A percentile compares a stretch with the other conserved stretches of the same genome.
Evolutionary conservation across 92 coral and sea anemone species (phyloP).

Genomic region (Phenganax stokvisi): DNA sequence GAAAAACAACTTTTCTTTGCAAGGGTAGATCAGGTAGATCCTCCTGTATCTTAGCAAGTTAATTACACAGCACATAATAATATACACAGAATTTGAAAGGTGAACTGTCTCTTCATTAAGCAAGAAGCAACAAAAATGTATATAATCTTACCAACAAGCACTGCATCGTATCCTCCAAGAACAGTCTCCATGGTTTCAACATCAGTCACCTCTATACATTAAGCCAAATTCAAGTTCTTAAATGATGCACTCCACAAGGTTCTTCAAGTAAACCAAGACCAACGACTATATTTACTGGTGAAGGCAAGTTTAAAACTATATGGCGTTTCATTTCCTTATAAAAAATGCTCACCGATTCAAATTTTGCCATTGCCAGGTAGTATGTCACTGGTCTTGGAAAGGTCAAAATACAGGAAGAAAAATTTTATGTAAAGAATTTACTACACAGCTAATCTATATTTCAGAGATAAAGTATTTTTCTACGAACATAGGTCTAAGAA

Average conservation of each 20-base stretch:
- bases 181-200: conserved; percentile 47
- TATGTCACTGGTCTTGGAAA: too few relatives aligned
- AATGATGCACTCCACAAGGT: background rate
- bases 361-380: too few relatives aligned
- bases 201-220: conserved; percentile 54
- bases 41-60: background rate
- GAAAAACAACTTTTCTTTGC: background rate
- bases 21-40: background rate
- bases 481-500: background rate
- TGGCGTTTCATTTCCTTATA: too few relatives aligned
- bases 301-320: background rate
- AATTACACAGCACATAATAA: background rate
- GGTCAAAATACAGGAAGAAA: too few relatives aligned
- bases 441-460: too few relatives aligned
- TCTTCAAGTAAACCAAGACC: too few relatives aligned
- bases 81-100: too few relatives aligned
- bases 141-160: conserved; percentile 56
- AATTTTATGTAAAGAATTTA: too few relatives aligned
- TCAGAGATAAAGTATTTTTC: too few relatives aligned
- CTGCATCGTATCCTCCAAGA: conserved; percentile 32
- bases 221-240: background rate
- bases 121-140: background rate
- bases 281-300: too few relatives aligned
- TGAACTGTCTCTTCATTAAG: background rate
- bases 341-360: too few relatives aligned